These are phyloP conservation scores for Sylvilagus floridanus DNA, from an alignment of 2,797 vertebrate genomes.

Conservation along the genomic window DNA sequence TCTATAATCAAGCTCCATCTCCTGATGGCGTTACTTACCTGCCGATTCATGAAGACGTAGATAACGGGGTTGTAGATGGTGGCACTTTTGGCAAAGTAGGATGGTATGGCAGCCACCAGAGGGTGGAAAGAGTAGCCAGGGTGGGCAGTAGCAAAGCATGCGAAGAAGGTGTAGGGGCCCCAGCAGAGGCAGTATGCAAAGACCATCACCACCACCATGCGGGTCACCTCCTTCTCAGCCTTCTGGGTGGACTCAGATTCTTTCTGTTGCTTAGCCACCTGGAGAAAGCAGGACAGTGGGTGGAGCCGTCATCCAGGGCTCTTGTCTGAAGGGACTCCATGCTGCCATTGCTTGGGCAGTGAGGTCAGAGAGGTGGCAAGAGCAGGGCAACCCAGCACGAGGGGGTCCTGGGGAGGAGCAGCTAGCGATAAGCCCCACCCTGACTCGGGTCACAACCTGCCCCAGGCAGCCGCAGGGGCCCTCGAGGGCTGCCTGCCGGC, in stretches of 20 bases:
- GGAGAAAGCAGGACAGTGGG: not conserved
- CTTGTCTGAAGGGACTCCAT: not conserved
- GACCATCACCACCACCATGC: conserved; percentile 95
- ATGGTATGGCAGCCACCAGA: conserved; percentile 91
- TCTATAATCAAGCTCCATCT: not conserved
- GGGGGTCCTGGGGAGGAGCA: not conserved
- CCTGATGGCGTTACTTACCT: conserved; percentile 84
- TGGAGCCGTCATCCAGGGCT: not conserved
- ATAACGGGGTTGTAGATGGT: conserved; percentile 96
- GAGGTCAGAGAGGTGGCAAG: not conserved
- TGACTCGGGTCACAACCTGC: not conserved
- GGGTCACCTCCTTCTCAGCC: conserved; percentile 93
- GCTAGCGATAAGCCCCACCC: not conserved
- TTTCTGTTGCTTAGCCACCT: conserved; percentile 95
- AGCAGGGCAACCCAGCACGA: not conserved
- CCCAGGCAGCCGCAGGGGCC: not conserved
- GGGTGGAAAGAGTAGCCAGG: conserved; percentile 94
- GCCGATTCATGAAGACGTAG: conserved; percentile 95
- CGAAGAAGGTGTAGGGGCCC: conserved; percentile 93
- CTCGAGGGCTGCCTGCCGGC: not conserved
- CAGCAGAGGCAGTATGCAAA: conserved; percentile 91
- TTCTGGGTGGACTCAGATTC: conserved; percentile 95
- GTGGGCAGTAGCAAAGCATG: conserved; percentile 91
- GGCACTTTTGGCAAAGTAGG: conserved; percentile 95
- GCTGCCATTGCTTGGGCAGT: not conserved